Base-by-base conservation (phyloP, 2,797 vertebrate species). In the Tokudaia muenninki region DNA sequence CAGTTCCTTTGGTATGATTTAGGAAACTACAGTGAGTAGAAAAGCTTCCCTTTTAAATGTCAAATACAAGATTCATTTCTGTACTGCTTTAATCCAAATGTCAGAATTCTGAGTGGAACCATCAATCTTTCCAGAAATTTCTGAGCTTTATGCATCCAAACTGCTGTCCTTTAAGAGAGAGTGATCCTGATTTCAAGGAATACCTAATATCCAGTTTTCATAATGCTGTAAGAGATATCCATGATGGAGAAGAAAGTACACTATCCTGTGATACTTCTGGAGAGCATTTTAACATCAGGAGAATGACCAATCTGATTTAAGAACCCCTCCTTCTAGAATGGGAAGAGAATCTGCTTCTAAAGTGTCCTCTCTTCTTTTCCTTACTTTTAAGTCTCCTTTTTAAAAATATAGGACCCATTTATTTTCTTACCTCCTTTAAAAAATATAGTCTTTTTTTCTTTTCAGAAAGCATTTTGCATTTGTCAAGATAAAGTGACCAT, bases 1-100 rank as follows among this genome's bases (percentile, higher is more conserved):
- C 91, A 96, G 91, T 97, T 98, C 95, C 94, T 98, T 97, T 98
- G 93, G 97, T 98, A 80, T 98, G 98, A 98, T 98, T 98, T 98
- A 98, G 97, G 98, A 98, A 98, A 98, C 97, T 94, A 95, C 79
- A 94, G 92, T 97, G 97, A 81, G 92, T 97, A 97, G 97, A 98
- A 98, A 98, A 98, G 95, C 96, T 98, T 98, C 97, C 96, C 97
- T 97, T 98, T 98, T 98, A 98, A 98, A 98, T 98, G 98, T 98
- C 98, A 98, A 98, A 98, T 98, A 96, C 96, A 98, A 98, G 98
- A 98, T 98, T 98, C 96, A 98, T 98, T 98, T 98, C 97, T 98
- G 84, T 96, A 96, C 96, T 97, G 93, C 97, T 98, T 98, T 98
- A 98, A 98, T 98, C 98, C 98, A 98, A 98, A 99, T 98, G 98